These are phyloP conservation scores for Mixornis gularis DNA, from an alignment of 2,113 vertebrate species.

Conservation along the genomic window DNA sequence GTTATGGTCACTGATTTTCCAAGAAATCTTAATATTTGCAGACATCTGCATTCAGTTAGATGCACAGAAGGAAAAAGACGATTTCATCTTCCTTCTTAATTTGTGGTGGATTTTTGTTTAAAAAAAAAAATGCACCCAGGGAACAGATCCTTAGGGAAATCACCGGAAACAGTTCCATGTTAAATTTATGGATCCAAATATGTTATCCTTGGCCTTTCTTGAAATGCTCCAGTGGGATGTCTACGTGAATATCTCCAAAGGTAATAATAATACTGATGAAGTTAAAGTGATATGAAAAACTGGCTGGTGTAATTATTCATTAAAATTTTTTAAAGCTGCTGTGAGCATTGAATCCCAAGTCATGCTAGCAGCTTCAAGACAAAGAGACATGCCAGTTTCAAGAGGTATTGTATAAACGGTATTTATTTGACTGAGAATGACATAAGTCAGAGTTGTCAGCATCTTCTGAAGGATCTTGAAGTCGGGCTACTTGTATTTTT, in stretches of 20 bases:
- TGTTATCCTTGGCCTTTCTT: slow-evolving; percentile 7
- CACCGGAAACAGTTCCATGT: not conserved
- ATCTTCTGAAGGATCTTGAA: not conserved
- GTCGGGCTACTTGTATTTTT: not conserved
- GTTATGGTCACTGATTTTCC: slow-evolving; percentile 23
- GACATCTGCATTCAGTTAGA: not conserved
- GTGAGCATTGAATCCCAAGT: not conserved
- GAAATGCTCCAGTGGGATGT: not conserved
- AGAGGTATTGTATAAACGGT: not conserved
- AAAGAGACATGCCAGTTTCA: not conserved
- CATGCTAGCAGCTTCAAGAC: not conserved
- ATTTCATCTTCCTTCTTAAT: not conserved
- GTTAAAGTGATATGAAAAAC: slow-evolving; percentile 13
- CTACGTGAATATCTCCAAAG: not conserved
- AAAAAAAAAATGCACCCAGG: not conserved
- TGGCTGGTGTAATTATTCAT: slow-evolving; percentile 1
- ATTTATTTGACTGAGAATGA: not conserved
- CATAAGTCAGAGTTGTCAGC: not conserved
- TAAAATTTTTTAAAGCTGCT: not conserved
- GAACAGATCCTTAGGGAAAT: not conserved
- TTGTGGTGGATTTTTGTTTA: not conserved
- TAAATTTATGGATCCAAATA: slow-evolving; percentile 2
- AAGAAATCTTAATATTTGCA: slow-evolving; percentile 17
- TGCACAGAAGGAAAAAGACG: not conserved
- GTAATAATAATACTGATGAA: slow-evolving; percentile 3